Base-by-base conservation (phyloP, 2,113 vertebrate genomes). In the Scomber japonicus region DNA sequence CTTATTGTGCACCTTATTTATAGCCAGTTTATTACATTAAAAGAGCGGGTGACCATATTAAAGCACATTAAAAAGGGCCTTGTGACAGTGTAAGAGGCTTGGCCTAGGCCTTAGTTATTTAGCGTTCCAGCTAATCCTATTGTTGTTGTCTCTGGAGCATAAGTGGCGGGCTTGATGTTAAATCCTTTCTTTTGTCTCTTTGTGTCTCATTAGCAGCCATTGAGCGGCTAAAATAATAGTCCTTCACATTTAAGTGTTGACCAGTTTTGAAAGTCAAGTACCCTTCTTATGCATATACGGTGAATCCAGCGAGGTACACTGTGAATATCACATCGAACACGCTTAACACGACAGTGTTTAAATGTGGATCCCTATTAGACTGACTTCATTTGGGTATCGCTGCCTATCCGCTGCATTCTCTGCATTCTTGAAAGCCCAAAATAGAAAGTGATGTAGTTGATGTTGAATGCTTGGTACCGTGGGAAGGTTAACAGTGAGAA, bases 71-170 rank as follows among this genome's bases (percentile, higher is more conserved):
- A 85, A 85, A 80, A 63, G 50, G 50, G 77, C 68, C 72, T 60
- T 73, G 65, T 80, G 68, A 73, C 72, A 75, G 61, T 79, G 15
- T 87, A 90, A 90, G 89, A 86, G 75, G 86, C 80, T 88, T 88
- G 83, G 85, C 67, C 62, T n/a, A 2, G 69, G 78, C 68, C 81
- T 81, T 27, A 54, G 67, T 75, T 76, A 71, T 90, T 86, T 81
- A 88, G 81, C 65, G 35, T 69, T 69, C 62, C 70, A 11, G 64
- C 67, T 92, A 93, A 93, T 91, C 89, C 87, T 67, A 88, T 88
- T 90, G 89, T 93, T 91, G 82, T 87, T 49, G 84, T 79, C 81
- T 75, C 67, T 68, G 15, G 75, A 81, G 79, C 66, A 46, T 74
- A 83, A 89, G 82, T 85, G 57, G 70, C 27, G 8, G 83, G 83